Evolutionary conservation across 64 coral and sea anemone genomes (phyloP), one percentile per base, ranked within the genome.

Genomic region (Exaiptasia diaphana): DNA sequence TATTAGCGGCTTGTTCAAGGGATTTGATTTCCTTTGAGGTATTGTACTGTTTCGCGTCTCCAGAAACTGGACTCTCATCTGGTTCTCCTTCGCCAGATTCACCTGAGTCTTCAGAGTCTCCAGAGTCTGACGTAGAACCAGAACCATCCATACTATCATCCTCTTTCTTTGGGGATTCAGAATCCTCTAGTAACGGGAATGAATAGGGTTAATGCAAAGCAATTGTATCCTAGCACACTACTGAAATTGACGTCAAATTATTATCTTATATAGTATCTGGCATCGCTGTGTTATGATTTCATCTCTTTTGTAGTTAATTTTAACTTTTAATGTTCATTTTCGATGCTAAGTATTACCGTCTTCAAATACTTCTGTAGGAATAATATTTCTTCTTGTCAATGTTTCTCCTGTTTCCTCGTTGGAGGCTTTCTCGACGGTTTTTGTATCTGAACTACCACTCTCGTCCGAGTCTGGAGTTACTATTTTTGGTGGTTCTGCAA

Each of bases 91-190:
- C 72, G 49, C 85, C 85, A 4, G 91, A 85, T 41, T 94, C 91
- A 18, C 91, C 91, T 38, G 91, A 94, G 38, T 94, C 86, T 57
- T 53, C 91, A 17, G 80, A 52, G 11, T 89, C 79, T 20, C 86
- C 86, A 73, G 91, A 94, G 83, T 94, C 91, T 42, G 91, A 94
- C 17, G 91, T 85, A 10, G 91, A 94, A 3, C 91, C 91, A 20
- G 91, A 94, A 4, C 91, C 91, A 61, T 94, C 91, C 91, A 94
- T 94, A 25, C 89, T 86, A 10, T 94, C 91, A 13, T 84, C 64
- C 22, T 94, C 80, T n/a, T 63, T 34, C 9, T 81, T 80, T 1
- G 64, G 10, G 7, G 69, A 73, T 37, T 25, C 69, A 25, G 69
- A 73, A 25, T 49, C 69, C 69, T 73, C 69, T 73, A 33, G n/a